A percentile compares a stretch with the other conserved stretches of the same genome.
These are phyloP conservation scores for Leptothorax acervorum DNA, from an alignment of 2,888 invertebrate genomes.

Conservation along the genomic window DNA sequence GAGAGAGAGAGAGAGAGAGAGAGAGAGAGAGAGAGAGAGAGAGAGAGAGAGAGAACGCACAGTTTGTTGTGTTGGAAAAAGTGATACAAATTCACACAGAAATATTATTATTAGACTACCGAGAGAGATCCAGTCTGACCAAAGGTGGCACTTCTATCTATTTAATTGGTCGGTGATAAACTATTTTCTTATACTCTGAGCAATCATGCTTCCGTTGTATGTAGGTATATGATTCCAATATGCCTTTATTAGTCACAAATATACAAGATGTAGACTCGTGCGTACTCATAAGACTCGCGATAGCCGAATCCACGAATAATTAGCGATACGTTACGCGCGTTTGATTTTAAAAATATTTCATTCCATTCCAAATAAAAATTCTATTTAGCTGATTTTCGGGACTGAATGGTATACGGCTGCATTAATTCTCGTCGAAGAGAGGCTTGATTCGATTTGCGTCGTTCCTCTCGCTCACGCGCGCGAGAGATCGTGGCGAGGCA, in stretches of 20 bases:
- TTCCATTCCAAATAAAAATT: slow-evolving; percentile 19
- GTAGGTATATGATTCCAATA: no score
- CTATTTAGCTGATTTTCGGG: slow-evolving; percentile 9
- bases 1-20: no score
- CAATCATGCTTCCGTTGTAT: not conserved
- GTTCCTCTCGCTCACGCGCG: slow-evolving; percentile 22
- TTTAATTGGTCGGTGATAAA: not conserved
- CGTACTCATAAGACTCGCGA: not conserved
- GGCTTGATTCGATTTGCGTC: slow-evolving; percentile 45
- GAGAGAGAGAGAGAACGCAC: no score
- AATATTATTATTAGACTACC: no score
- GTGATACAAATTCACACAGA: no score
- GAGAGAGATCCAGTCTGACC: no score
- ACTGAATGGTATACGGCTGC: slow-evolving; percentile 45
- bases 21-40: no score
- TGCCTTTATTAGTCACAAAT: not conserved
- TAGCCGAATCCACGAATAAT: not conserved
- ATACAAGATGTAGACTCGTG: not conserved
- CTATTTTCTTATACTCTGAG: not conserved
- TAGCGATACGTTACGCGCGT: not conserved
- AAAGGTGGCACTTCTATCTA: no score
- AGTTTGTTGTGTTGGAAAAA: no score
- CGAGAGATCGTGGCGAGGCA: slow-evolving; percentile 42
- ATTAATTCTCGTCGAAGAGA: slow-evolving; percentile 38
- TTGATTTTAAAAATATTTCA: slow-evolving; percentile 8